Evolutionary conservation across 2,888 invertebrate species (phyloP).

Genomic region (Labia minor): DNA sequence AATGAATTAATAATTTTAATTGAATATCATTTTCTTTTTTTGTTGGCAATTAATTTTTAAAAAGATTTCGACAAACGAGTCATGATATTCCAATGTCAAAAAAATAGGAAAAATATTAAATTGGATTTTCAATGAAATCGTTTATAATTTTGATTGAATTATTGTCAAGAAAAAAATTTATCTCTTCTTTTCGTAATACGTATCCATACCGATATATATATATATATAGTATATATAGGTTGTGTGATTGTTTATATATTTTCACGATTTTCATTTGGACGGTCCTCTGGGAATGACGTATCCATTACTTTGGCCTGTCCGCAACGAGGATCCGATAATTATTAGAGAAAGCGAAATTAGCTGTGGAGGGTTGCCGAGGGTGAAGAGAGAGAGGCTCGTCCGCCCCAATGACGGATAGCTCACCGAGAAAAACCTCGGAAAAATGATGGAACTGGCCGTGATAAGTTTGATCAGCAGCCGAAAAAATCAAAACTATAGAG

Average conservation of each 20-base stretch:
- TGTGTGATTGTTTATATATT: not conserved
- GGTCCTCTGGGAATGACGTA: slow-evolving; percentile 13
- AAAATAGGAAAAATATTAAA: too few relatives aligned
- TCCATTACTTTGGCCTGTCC: slow-evolving; percentile 13
- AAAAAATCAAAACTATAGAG: not conserved
- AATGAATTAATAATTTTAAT: too few relatives aligned
- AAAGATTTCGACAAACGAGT: too few relatives aligned
- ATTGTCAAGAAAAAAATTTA: not conserved
- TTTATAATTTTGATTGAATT: not conserved
- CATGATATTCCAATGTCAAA: too few relatives aligned
- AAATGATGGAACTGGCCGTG: not conserved
- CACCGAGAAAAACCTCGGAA: not conserved
- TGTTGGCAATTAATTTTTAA: too few relatives aligned
- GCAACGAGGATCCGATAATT: slow-evolving; percentile 13
- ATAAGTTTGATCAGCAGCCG: not conserved
- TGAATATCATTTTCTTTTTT: too few relatives aligned
- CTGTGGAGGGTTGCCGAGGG: not conserved
- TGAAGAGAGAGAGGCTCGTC: not conserved
- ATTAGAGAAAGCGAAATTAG: slow-evolving; percentile 13
- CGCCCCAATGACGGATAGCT: too few relatives aligned
- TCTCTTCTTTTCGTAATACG: not conserved
- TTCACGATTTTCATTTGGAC: slow-evolving; percentile 4
- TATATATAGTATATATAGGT: not conserved
- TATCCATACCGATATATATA: too few relatives aligned
- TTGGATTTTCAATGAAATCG: too few relatives aligned